Base-by-base conservation (phyloP, 30 jellyfish, hydroid and myxozoan species). In the Cassiopea andromeda region DNA sequence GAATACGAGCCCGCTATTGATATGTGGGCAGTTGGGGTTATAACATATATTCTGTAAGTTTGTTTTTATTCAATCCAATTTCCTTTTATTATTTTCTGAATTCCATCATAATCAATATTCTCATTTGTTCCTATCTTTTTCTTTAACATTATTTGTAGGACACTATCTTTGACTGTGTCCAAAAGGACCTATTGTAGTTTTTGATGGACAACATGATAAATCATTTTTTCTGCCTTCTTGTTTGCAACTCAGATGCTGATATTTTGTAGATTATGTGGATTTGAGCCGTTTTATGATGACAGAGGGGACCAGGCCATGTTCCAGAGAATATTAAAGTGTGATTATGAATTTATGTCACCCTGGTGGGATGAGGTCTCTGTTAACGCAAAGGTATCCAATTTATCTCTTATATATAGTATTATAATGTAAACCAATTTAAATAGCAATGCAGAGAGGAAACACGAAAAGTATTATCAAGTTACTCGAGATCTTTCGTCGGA, bases 11-110 rank as follows among this genome's bases (percentile, higher is more conserved):
- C 99, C 2, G 98, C 95, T 7, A 97, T 95, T 59, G 99, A 95
- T 60, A 95, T 95, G 99, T 95, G 99, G 99, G 99, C 99, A 2
- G 97, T 95, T 60, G 99, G 99, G 57, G 99, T 95, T 46, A 86
- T 95, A 50, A 77, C 99, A 3, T 95, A 95, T 60, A 95, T 95
- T 54, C 57, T 95, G 99, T 95, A 87, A 81, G 98, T 90, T n/a
- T n/a, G 18, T 5, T 14, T 13, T 17, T 14, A 2, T 7, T 64
- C 8, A 4, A 0, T 5, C 73, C 73, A 58, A 27, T 27, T 27
- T 27, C 38, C 38, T 27, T 27, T 27, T 27, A 27, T 27, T 27
- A 27, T 27, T 27, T 27, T 27, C 38, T 27, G 38, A 27, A 27
- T 27, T 27, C 38, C 38, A 27, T 27, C 38, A 27, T 27, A 27